Evolutionary conservation across 2,797 vertebrate species (phyloP), one percentile per base, ranked within the genome.

Genomic region (Australoheros facetus): DNA sequence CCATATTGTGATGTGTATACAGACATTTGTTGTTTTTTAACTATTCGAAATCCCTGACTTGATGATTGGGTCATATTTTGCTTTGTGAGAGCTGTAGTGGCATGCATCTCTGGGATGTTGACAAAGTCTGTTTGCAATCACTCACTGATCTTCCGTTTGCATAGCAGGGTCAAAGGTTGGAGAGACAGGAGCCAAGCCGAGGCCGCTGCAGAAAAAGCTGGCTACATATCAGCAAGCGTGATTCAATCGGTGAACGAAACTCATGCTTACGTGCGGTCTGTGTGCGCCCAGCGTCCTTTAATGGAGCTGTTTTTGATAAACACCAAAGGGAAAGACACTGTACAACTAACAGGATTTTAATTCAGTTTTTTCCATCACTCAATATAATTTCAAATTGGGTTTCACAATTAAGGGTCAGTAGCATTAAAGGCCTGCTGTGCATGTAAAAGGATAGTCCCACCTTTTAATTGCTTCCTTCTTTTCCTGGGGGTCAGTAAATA

Each of bases 111-210:
- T 56, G 55, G 48, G 56, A 59, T 58, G 30, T 30, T 62, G 71
- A 57, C 57, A 60, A 70, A 79, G 32, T 23, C 10, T 51, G 26
- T 48, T 23, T 54, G 58, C 60, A 58, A 37, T 64, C 28, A 57
- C 45, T 71, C 28, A 32, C 11, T 79, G 53, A 58, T 69, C 69
- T 71, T 69, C n/a, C 59, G 80, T 85, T 81, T 87, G 69, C 57
- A 72, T 5, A 56, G 56, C n/a, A 21, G 62, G 71, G 84, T 86
- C 75, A 82, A 69, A 77, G 75, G 66, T 12, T 59, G 39, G 37
- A 70, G 64, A 28, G 39, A 53, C 30, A 74, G 48, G 39, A 62
- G 58, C 51, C 54, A 76, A 34, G 56, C 48, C 59, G 7, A 16
- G 66, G 73, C 14, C 19, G 23, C 30, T 16, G 30, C 4, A 51